A percentile compares a stretch with the other conserved stretches of the same genome.
phyloP scores from a whole-genome alignment of 1,140 invertebrate species.

The Nixonia krombeini region DNA sequence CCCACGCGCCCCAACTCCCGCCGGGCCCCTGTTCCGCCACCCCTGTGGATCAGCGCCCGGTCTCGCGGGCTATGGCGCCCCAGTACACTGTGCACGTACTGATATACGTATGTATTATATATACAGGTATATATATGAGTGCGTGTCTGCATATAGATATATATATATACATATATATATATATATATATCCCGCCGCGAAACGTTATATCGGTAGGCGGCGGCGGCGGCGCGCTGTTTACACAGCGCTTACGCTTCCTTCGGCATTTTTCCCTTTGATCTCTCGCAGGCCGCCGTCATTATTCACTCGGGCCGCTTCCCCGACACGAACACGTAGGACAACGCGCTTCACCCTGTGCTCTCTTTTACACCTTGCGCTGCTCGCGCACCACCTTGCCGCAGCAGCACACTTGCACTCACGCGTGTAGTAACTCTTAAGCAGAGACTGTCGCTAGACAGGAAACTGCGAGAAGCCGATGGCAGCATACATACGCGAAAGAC shows the following conservation, averaged over 20 bases:
- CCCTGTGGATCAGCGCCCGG: too few species aligned
- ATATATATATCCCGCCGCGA: conserved; percentile 4
- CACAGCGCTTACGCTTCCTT: conserved; percentile 38
- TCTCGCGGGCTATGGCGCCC: too few species aligned
- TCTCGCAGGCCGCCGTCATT: conserved; percentile 41
- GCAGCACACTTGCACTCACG: not conserved
- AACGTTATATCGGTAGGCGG: conserved; percentile 39
- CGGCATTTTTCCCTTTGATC: conserved; percentile 48
- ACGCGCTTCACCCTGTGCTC: conserved; percentile 21
- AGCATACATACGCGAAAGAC: too few species aligned
- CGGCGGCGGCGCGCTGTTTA: conserved; percentile 29
- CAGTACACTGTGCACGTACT: too few species aligned
- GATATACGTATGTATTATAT: too few species aligned
- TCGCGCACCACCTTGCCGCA: conserved; percentile 4
- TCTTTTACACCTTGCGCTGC: conserved; percentile 19
- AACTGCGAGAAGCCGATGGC: too few species aligned
- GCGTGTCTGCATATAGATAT: not conserved
- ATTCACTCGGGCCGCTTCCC: conserved; percentile 42
- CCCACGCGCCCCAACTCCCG: too few species aligned
- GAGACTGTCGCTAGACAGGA: too few species aligned
- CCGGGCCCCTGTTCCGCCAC: too few species aligned
- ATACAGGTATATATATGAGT: not conserved
- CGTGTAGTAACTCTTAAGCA: not conserved
- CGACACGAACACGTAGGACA: conserved; percentile 23
- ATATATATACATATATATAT: not conserved